A percentile compares a stretch with the other conserved stretches of the same genome.
Conservation (phyloP, 2,888 invertebrate species). For the Uropetala carovei region DNA sequence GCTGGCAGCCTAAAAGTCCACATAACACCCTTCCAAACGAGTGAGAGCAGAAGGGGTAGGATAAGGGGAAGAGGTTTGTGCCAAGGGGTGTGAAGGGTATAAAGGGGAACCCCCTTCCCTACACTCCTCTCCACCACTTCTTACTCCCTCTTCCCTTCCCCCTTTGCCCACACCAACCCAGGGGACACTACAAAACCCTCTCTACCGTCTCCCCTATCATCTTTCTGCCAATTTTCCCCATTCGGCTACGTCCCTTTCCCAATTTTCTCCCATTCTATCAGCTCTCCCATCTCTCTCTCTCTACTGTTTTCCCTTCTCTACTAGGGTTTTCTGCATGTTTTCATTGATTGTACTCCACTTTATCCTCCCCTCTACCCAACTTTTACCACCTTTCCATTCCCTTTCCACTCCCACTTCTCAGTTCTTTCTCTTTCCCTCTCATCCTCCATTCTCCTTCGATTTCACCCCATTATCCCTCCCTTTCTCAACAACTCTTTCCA, state of each 20-base stretch:
- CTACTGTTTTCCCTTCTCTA: not conserved
- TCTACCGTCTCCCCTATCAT: not conserved
- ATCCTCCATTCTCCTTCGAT: too few species aligned
- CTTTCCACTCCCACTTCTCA: too few species aligned
- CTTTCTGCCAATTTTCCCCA: slow-evolving; percentile 17
- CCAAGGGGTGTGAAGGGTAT: not conserved
- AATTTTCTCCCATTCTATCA: not conserved
- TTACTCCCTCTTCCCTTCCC: not conserved
- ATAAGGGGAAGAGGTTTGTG: not conserved
- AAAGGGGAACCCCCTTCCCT: not conserved
- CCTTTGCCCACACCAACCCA: not conserved
- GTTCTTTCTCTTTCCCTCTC: too few species aligned
- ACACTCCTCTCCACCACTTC: not conserved
- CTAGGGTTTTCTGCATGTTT: too few species aligned
- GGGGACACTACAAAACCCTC: not conserved
- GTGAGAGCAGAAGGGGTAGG: not conserved
- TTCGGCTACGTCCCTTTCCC: not conserved
- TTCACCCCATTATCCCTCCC: too few species aligned
- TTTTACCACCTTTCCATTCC: too few species aligned
- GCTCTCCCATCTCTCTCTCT: not conserved
- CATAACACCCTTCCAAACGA: not conserved
- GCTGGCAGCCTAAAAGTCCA: not conserved
- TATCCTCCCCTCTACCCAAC: too few species aligned
- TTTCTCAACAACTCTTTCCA: too few species aligned
- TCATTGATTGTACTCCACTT: too few species aligned